Conservation (phyloP, 2,888 invertebrate species). For the Leptarthrus brevirostris region DNA sequence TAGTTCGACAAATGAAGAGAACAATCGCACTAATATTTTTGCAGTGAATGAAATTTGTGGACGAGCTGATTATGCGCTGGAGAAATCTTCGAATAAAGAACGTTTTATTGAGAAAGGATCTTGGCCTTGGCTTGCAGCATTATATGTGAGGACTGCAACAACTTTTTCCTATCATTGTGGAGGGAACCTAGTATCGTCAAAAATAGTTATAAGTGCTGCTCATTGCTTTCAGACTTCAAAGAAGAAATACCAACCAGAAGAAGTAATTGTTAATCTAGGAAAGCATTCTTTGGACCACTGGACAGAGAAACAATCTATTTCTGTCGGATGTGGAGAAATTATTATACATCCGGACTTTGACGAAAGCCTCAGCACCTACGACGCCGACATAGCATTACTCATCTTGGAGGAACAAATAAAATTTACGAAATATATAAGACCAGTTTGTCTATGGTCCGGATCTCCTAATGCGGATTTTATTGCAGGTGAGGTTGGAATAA, state of each 20-base stretch:
- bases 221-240: constrained; percentile 64
- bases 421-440: constrained; percentile 67
- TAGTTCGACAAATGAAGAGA: neutral
- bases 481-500: constrained; percentile 67
- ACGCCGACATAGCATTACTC: constrained; percentile 68
- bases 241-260: constrained; percentile 56
- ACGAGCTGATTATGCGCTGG: no score
- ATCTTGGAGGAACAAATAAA: constrained; percentile 48
- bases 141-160: constrained; percentile 70
- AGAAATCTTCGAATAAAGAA: constrained; percentile 55
- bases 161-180: constrained; percentile 66
- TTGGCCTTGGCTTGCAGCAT: constrained; percentile 78
- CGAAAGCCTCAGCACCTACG: constrained; percentile 62
- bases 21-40: neutral
- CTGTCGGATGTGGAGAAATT: constrained; percentile 65
- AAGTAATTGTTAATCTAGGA: constrained; percentile 67
- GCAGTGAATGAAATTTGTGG: neutral
- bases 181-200: constrained; percentile 63
- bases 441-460: constrained; percentile 70
- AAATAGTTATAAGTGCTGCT: constrained; percentile 66
- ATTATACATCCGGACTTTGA: constrained; percentile 68
- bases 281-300: constrained; percentile 67
- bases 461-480: constrained; percentile 61
- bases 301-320: constrained; percentile 64
- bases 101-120: constrained; percentile 68